phyloP scores from a whole-genome alignment of 1,140 invertebrate genomes.

The Drosophila kikkawai region DNA sequence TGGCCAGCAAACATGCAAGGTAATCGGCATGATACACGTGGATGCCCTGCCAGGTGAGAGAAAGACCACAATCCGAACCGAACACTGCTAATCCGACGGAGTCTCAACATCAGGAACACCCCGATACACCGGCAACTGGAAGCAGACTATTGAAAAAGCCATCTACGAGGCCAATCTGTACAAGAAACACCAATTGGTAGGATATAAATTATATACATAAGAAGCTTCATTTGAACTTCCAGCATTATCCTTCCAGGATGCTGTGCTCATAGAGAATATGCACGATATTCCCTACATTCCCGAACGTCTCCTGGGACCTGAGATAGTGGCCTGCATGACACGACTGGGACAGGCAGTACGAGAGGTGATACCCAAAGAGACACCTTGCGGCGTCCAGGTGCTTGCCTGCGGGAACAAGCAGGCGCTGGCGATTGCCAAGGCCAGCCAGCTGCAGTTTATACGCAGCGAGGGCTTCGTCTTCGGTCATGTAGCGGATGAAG shows the following conservation, averaged over 20 bases:
- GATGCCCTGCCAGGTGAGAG: slow-evolving; percentile 89
- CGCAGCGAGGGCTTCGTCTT: slow-evolving; percentile 93
- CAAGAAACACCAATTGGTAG: slow-evolving; percentile 56
- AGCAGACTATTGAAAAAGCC: slow-evolving; percentile 71
- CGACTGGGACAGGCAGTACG: slow-evolving; percentile 87
- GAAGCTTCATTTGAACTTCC: slow-evolving; percentile 3
- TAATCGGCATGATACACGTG: slow-evolving; percentile 93
- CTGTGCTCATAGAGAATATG: slow-evolving; percentile 94
- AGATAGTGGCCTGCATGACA: slow-evolving; percentile 90
- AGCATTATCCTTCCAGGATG: slow-evolving; percentile 87
- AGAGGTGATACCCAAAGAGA: slow-evolving; percentile 83
- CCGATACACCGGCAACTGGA: slow-evolving; percentile 68
- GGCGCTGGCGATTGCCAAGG: slow-evolving; percentile 91
- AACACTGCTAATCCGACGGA: slow-evolving; percentile 10
- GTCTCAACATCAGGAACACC: slow-evolving; percentile 67
- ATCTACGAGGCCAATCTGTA: slow-evolving; percentile 68
- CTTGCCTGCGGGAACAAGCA: slow-evolving; percentile 91
- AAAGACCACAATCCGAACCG: not conserved
- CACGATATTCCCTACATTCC: slow-evolving; percentile 92
- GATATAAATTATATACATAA: not conserved
- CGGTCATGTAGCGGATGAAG: slow-evolving; percentile 93
- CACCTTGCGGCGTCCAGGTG: slow-evolving; percentile 89
- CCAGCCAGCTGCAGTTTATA: slow-evolving; percentile 91
- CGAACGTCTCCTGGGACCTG: slow-evolving; percentile 87
- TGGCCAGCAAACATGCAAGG: slow-evolving; percentile 82